Percentiles rank a stretch among this genome's conserved stretches.
Conservation (phyloP, 2,888 invertebrate genomes). For the Rhopalosiphum nymphaeae region DNA sequence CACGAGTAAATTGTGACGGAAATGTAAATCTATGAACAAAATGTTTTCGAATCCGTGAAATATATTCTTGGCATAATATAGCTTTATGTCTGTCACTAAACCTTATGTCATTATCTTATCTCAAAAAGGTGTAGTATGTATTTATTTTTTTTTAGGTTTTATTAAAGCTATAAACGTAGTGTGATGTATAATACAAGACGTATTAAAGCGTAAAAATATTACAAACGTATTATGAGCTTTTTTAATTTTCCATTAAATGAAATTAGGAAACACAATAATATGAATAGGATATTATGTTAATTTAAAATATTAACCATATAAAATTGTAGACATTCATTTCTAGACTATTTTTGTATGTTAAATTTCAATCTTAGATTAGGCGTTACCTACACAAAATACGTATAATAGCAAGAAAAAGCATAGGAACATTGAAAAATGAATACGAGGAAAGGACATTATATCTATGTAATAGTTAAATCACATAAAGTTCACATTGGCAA, state of each 20-base stretch:
- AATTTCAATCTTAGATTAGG: not conserved
- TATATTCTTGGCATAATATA: not conserved
- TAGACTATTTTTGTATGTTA: not conserved
- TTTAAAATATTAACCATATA: not conserved
- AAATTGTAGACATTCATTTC: not conserved
- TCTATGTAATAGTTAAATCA: not conserved
- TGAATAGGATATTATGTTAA: not conserved
- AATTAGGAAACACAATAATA: not conserved
- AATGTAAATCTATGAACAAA: not conserved
- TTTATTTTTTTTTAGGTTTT: not conserved
- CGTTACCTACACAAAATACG: not conserved
- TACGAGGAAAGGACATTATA: not conserved
- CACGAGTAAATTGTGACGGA: not conserved
- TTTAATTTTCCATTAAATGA: not conserved
- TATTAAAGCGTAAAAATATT: not conserved
- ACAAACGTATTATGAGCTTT: not conserved
- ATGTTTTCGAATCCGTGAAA: not conserved
- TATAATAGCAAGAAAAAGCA: not conserved
- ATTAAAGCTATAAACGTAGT: not conserved
- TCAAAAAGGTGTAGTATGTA: not conserved
- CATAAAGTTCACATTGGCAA: not conserved
- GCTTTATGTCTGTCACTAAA: not conserved
- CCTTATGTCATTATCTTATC: not conserved
- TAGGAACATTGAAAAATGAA: not conserved
- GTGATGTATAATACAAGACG: not conserved